phyloP scores from a whole-genome alignment of 2,113 vertebrate genomes.

The Nibea albiflora region DNA sequence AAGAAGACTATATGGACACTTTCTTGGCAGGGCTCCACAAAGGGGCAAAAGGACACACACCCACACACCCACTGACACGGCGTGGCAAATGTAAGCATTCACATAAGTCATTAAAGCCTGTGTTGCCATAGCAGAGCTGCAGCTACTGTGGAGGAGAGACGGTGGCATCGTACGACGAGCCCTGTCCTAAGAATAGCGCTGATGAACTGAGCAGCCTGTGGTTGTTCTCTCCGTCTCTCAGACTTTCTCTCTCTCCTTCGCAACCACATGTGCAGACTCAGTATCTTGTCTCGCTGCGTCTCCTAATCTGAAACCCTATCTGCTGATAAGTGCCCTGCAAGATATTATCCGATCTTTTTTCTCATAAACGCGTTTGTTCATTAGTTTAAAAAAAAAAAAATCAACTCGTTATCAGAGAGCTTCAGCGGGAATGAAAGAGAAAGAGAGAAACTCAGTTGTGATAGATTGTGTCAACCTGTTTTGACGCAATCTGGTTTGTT shows the following conservation, averaged over 20 bases:
- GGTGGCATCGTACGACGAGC: slow-evolving; percentile 4
- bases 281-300: not conserved
- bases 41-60: slow-evolving; percentile 6
- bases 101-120: slow-evolving; percentile 56
- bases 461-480: not conserved
- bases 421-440: not conserved
- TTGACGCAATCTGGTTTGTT: not conserved
- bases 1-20: slow-evolving; percentile 28
- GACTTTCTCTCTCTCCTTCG: not conserved
- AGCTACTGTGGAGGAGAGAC: slow-evolving; percentile 45
- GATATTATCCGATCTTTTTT: not conserved
- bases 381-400: not conserved
- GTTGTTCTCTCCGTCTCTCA: not conserved
- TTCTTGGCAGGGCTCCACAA: slow-evolving; percentile 34
- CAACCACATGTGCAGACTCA: not conserved
- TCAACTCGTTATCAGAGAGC: not conserved
- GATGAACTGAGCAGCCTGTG: slow-evolving; percentile 1
- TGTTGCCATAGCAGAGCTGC: slow-evolving; percentile 68
- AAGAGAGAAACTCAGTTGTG: not conserved
- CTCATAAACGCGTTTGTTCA: not conserved
- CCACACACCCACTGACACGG: slow-evolving; percentile 9
- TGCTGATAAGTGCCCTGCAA: slow-evolving; percentile 3
- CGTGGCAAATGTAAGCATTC: slow-evolving; percentile 27
- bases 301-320: not conserved
- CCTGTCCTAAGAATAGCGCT: slow-evolving; percentile 49